phyloP scores from a whole-genome alignment of 2,888 invertebrate species.

The Ophion ellenae region DNA sequence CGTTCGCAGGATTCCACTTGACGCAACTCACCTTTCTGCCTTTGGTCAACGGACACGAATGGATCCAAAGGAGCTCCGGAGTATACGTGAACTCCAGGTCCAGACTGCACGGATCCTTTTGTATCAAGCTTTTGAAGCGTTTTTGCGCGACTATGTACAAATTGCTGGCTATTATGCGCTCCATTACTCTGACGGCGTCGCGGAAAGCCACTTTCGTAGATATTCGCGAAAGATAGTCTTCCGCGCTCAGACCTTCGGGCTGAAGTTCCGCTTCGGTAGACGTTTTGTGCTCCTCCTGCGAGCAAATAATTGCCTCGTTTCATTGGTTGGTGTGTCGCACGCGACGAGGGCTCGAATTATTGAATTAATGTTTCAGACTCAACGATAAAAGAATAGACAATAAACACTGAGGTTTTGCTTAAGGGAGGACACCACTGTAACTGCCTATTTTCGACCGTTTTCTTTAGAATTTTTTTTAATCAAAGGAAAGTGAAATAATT shows the following conservation, averaged over 20 bases:
- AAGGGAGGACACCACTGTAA: no score
- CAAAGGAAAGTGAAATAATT: no score
- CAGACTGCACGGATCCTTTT: slow-evolving; percentile 87
- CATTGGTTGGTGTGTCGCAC: background rate
- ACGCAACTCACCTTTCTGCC: slow-evolving; percentile 87
- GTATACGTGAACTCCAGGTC: slow-evolving; percentile 88
- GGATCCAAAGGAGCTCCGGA: slow-evolving; percentile 88
- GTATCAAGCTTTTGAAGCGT: slow-evolving; percentile 88
- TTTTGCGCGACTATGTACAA: slow-evolving; percentile 88
- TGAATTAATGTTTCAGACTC: no score
- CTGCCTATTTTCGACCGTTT: no score
- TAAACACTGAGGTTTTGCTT: no score
- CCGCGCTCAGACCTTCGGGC: slow-evolving; percentile 67
- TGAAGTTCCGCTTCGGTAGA: background rate
- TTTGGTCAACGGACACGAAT: slow-evolving; percentile 84
- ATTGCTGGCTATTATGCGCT: slow-evolving; percentile 90
- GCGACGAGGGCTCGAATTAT: background rate
- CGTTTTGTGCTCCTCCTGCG: background rate
- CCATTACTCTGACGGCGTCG: slow-evolving; percentile 88
- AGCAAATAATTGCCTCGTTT: background rate
- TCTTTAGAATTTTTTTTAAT: no score
- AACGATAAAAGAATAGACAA: no score
- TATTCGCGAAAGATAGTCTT: slow-evolving; percentile 80
- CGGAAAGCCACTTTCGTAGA: slow-evolving; percentile 84
- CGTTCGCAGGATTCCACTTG: slow-evolving; percentile 88